Conservation (phyloP, 2,797 vertebrate genomes). For the Gallinago nigripennis region DNA sequence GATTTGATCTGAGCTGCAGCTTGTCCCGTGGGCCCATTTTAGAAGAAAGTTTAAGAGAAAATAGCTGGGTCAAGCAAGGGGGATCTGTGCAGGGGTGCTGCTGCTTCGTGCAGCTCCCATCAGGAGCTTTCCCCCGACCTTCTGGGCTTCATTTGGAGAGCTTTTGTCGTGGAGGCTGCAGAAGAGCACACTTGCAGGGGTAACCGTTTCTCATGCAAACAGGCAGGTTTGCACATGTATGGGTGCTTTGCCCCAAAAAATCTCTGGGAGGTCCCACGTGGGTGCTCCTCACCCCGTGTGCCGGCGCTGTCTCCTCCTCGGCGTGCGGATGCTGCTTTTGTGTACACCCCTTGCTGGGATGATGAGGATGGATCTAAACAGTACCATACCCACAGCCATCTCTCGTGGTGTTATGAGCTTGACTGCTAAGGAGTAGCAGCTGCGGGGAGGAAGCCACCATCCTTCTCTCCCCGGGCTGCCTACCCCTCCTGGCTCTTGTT, state of each 20-base stretch:
- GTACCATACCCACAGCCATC: neutral
- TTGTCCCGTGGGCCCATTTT: neutral
- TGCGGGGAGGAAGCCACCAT: neutral
- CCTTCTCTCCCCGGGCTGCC: neutral
- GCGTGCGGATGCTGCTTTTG: rapidly evolving
- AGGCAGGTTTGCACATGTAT: neutral
- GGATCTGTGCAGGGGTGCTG: neutral
- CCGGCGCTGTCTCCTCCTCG: rapidly evolving
- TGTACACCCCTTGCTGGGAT: neutral
- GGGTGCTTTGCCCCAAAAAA: rapidly evolving
- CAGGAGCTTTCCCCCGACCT: neutral
- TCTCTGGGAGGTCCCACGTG: rapidly evolving
- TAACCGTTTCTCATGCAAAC: rapidly evolving
- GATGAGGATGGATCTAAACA: neutral
- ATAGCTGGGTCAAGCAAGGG: neutral
- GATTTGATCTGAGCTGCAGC: neutral
- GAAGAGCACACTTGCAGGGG: neutral
- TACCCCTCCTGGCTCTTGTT: neutral
- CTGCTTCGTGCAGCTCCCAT: neutral
- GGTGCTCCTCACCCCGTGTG: rapidly evolving
- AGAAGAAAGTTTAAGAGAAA: neutral
- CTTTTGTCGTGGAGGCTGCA: neutral
- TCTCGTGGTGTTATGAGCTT: rapidly evolving
- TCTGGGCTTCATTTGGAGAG: neutral
- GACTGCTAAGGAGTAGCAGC: neutral